Base-by-base conservation (phyloP, 2,888 invertebrate species). In the Eupeodes luniger region DNA sequence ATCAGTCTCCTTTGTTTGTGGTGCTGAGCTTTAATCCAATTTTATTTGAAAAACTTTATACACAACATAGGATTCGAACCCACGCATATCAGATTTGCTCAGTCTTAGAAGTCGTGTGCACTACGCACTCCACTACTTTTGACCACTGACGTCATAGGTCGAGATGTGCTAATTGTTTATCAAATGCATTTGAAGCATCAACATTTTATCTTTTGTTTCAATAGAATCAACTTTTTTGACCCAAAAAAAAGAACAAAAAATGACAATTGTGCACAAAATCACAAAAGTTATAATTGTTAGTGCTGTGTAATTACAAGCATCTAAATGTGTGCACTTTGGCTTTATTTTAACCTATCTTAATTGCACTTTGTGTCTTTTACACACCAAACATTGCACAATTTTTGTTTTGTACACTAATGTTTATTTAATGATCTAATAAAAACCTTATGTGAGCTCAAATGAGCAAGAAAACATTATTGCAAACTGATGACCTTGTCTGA, bases 401-500 rank as follows among this genome's bases (percentile, higher is more conserved):
- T 16, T 51, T 34, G 7, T 27, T 2, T 34, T 7, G n/a, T n/a
- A 14, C 19, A 57, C 44, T 70, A 70, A 70, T 70, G 70, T 55
- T 44, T 57, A 44, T 40, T 70, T 57, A 57, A 70, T 44, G 55
- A 70, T 57, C 55, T 27, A 57, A 16, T 40, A 44, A 57, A 36
- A 69, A 53, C 16, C 7, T 70, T 55, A 40, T 55, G 55, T 55
- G 40, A 4, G 70, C 55, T 55, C 19, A 70, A 55, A 70, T 44
- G 7, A 66, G 14, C 53, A 55, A 51, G 51, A 53, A 16, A 36
- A 59, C 4, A 36, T 61, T 34, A 69, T 36, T 69, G 53, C 69
- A 34, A 40, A 72, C 44, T 49, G 57, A 72, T 72, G 59, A 59
- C 72, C 59, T 59, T 72, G 72, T 47, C 47, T 36, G 47, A 72